A percentile compares a stretch with the other conserved stretches of the same genome.
phyloP scores from a whole-genome alignment of 2,113 vertebrate genomes.

The Engystomops pustulosus region DNA sequence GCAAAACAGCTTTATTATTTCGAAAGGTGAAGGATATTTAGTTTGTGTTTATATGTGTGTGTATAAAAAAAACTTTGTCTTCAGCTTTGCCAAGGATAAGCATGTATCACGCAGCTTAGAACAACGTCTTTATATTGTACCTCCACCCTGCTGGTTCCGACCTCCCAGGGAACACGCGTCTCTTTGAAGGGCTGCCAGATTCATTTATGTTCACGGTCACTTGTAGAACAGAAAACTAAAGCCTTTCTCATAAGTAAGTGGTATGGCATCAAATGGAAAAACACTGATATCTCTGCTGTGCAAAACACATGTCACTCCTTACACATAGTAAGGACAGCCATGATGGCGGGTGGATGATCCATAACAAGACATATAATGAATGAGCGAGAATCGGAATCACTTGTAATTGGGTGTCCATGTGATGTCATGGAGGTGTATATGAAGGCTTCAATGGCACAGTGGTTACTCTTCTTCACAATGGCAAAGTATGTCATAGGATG shows the following conservation, averaged over 20 bases:
- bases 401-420: too few relatives aligned
- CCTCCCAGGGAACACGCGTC: background rate
- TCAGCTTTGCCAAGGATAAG: background rate
- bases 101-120: background rate
- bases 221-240: background rate
- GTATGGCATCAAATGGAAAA: conserved; percentile 5
- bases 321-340: background rate
- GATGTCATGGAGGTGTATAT: too few relatives aligned
- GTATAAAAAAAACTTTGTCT: background rate
- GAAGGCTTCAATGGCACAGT: too few relatives aligned
- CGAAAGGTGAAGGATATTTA: background rate
- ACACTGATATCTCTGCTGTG: background rate
- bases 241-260: background rate
- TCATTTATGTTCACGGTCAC: background rate
- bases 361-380: too few relatives aligned
- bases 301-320: background rate
- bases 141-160: background rate
- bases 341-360: too few relatives aligned
- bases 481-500: too few relatives aligned
- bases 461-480: too few relatives aligned
- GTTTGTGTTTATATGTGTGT: background rate
- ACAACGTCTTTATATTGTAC: conserved; percentile 2
- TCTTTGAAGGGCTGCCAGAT: conserved; percentile 6
- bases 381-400: too few relatives aligned
- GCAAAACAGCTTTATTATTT: too few relatives aligned